Conservation (phyloP, 2,797 vertebrate species). For the Acanthurus leucopareius region DNA sequence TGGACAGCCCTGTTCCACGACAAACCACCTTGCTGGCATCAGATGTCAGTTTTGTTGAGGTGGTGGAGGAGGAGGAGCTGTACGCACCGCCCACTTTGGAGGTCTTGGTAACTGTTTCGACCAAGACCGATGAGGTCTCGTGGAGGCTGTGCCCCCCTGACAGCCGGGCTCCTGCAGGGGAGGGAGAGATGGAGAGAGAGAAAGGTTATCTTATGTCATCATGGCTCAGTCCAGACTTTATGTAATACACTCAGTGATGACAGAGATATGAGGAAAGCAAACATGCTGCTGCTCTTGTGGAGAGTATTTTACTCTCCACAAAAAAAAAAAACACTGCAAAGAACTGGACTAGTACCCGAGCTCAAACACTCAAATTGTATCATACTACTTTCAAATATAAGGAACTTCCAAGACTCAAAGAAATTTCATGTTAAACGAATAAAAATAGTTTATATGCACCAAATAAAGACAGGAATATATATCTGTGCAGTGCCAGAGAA, state of each 20-base stretch:
- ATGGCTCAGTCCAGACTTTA: conserved; percentile 51
- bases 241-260: conserved; percentile 51
- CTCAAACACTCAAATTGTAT: conserved; percentile 33
- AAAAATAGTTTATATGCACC: conserved; percentile 17
- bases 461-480: conserved; percentile 15
- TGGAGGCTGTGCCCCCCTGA: conserved; percentile 98
- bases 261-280: conserved; percentile 34
- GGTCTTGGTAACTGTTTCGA: conserved; percentile 92
- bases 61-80: conserved; percentile 83
- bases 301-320: not conserved
- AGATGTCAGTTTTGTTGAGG: conserved; percentile 88
- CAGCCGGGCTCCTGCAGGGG: conserved; percentile 87
- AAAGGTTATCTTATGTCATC: conserved; percentile 53
- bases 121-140: conserved; percentile 94
- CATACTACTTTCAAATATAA: conserved; percentile 34
- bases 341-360: conserved; percentile 10
- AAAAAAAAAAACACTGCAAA: not conserved
- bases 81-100: conserved; percentile 88
- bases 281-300: conserved; percentile 26
- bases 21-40: conserved; percentile 95
- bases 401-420: conserved; percentile 36
- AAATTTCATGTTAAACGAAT: conserved; percentile 29
- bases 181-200: conserved; percentile 20
- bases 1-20: conserved; percentile 89
- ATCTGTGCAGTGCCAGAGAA: conserved; percentile 22